Evolutionary conservation across 2,797 vertebrate species (phyloP).

Genomic region (Iguana delicatissima): DNA sequence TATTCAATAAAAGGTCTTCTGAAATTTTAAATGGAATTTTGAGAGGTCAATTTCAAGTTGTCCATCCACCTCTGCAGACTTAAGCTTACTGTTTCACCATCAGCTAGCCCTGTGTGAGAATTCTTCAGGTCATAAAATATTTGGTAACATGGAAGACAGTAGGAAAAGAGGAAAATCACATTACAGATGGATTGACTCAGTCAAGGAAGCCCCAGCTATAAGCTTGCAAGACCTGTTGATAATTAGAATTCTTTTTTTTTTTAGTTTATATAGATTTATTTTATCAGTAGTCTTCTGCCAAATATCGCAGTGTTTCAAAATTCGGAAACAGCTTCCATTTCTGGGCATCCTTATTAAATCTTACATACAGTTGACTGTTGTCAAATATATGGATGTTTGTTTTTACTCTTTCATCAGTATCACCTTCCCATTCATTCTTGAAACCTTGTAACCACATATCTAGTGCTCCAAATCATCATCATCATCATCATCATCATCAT

Average conservation of each 20-base stretch:
- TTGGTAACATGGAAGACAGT: background rate
- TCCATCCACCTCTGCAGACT: background rate
- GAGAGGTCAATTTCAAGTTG: background rate
- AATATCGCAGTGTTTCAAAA: background rate
- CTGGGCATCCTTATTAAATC: background rate
- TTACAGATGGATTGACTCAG: background rate
- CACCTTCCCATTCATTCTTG: background rate
- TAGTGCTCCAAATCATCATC: background rate
- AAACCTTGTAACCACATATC: background rate
- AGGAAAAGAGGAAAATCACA: background rate
- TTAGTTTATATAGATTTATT: background rate
- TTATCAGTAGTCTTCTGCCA: background rate
- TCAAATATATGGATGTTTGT: background rate
- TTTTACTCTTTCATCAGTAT: background rate
- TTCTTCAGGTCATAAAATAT: too few relatives aligned
- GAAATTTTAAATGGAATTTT: background rate
- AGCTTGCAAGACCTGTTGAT: background rate
- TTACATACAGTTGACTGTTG: background rate
- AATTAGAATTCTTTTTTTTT: background rate
- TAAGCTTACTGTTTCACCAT: background rate
- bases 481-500: background rate
- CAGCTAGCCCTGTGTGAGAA: background rate
- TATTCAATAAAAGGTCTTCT: background rate
- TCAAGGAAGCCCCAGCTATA: background rate
- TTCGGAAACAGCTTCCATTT: background rate